Conservation (phyloP, 2,888 invertebrate species). For the Magallana nippona region DNA sequence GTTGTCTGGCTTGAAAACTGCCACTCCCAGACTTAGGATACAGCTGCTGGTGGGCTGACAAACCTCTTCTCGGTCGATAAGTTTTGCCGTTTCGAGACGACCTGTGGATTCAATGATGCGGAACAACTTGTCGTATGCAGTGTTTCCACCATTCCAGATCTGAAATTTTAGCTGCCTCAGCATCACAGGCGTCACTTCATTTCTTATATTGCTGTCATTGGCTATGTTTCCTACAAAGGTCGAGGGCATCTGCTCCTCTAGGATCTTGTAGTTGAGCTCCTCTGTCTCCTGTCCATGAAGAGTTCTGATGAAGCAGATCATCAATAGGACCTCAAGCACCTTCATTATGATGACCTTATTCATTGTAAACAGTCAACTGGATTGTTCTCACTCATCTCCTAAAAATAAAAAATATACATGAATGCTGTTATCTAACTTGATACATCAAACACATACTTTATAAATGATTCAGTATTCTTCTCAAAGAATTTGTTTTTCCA, state of each 20-base stretch:
- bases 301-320: constrained; percentile 3
- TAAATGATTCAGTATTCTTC: too few species aligned
- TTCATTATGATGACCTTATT: neutral
- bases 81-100: constrained; percentile 59
- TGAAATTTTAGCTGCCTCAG: constrained; percentile 53
- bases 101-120: constrained; percentile 65
- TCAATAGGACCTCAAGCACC: neutral
- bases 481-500: too few species aligned
- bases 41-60: constrained; percentile 60
- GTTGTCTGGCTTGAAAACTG: constrained; percentile 52
- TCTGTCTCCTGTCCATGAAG: neutral
- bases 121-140: constrained; percentile 58
- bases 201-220: constrained; percentile 52
- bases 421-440: too few species aligned
- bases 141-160: constrained; percentile 57
- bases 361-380: neutral
- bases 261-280: constrained; percentile 38
- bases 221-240: constrained; percentile 60
- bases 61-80: constrained; percentile 68
- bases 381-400: neutral
- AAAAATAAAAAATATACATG: neutral
- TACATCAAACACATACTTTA: too few species aligned
- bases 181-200: constrained; percentile 29
- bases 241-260: constrained; percentile 38
- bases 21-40: constrained; percentile 64